Evolutionary conservation across 2,797 vertebrate species (phyloP).

Genomic region (Hephaestus fuliginosus): DNA sequence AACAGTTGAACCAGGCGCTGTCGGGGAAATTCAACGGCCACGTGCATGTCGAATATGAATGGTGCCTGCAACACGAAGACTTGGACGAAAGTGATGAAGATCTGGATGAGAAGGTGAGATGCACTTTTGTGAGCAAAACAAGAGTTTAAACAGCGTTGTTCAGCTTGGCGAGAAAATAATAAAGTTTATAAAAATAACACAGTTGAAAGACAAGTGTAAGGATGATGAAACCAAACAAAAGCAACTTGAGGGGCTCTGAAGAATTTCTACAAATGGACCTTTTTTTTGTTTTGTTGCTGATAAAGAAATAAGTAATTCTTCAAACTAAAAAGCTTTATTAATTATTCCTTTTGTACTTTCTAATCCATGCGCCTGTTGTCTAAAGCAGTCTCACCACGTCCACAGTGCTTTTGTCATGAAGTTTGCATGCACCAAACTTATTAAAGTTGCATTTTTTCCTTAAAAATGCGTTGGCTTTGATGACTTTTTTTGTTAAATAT

Average conservation of each 20-base stretch:
- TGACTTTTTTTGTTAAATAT: neutral
- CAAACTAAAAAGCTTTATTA: neutral
- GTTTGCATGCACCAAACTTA: neutral
- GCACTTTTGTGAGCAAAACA: neutral
- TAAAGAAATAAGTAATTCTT: neutral
- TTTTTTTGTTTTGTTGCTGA: conserved; percentile 10
- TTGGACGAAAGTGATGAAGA: conserved; percentile 98
- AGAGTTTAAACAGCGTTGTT: neutral
- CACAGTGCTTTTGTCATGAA: neutral
- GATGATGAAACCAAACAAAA: neutral
- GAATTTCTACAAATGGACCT: neutral
- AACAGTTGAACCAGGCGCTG: conserved; percentile 94
- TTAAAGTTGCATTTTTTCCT: neutral
- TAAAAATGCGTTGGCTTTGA: neutral
- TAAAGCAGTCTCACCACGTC: fast-evolving
- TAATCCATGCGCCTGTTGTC: neutral
- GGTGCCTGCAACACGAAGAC: conserved; percentile 96
- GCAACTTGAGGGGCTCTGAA: neutral
- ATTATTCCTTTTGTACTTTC: neutral
- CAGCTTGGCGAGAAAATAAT: neutral
- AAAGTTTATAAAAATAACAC: neutral
- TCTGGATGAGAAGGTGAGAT: conserved; percentile 92
- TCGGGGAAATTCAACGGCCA: conserved; percentile 97
- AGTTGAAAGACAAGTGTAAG: neutral
- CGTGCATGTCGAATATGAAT: conserved; percentile 99